Base-by-base conservation (phyloP, 1,140 invertebrate genomes). In the Diplogasteroides magnus region DNA sequence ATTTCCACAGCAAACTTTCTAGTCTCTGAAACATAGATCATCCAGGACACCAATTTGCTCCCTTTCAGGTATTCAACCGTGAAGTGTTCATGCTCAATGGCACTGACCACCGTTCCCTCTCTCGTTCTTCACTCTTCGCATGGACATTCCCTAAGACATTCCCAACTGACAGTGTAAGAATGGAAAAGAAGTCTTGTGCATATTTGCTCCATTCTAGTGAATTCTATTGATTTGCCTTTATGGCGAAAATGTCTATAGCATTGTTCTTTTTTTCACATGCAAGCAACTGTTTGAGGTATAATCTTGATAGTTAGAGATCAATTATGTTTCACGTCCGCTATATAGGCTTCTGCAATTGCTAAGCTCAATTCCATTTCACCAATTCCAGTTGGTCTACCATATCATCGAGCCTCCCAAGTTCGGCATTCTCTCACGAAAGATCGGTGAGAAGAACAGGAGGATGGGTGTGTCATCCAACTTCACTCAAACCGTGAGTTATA, bases 401-500 rank as follows among this genome's bases (percentile, higher is more conserved):
- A 75, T 82, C 28, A 74, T 81, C 13, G 80, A 82, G 55, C 77
- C 80, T 14, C 80, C 80, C 13, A 82, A 82, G 67, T 76, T 73
- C 31, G 80, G 80, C 26, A 82, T 83, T 61, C 71, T 82, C 27
- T 76, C 67, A 6, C 64, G 80, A 48, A 69, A 71, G 63, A 59
- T 82, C 1, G 60, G 55, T 29, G 65, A 67, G 48, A 67, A 73
- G 58, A 67, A 78, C 11, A 59, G 80, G 32, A 64, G 80, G 31
- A 82, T 82, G 19, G 80, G 80, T 1, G 71, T 82, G 63, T 79
- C 73, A n/a, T 83, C 81, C 13, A 82, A 82, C 68, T 83, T 82
- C 64, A 79, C 78, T 11, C 80, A 82, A 71, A 66, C 83, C 56
- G 77, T 81, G 23, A n/a, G n/a, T n/a, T n/a, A n/a, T n/a, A n/a